Base-by-base conservation (phyloP, 1,140 invertebrate genomes). In the Scaptomyza pallida region DNA sequence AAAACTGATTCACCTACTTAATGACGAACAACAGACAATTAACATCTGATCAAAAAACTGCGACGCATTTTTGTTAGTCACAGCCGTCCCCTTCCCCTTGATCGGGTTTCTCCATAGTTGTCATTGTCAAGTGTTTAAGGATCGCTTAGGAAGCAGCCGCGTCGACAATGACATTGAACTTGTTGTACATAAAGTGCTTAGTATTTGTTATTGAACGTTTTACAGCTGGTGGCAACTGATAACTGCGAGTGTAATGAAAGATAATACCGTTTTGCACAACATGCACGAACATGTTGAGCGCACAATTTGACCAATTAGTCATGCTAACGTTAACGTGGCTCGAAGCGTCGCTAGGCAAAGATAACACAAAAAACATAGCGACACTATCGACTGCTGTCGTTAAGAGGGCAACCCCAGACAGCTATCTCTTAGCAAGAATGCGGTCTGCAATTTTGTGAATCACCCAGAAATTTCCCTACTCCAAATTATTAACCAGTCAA, bases 1-100 rank as follows among this genome's bases (percentile, higher is more conserved):
- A 37, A 72, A 65, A 54, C 67, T 85, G 79, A 83, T 69, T 85
- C 80, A 83, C 72, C 57, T 67, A 71, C 43, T 43, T 13, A 77
- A 62, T 72, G 67, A 85, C 62, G 19, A 79, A 1, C 26, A 56
- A 56, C 61, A 59, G 59, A 65, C 76, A 83, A 79, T 83, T 85
- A 83, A 75, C 72, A 75, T 65, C 64, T 62, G 59, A 75, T 72
- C 45, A 52, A 77, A 23, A 41, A 78, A 59, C 68, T 56, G 72
- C 63, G 57, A 21, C 51, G 43, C 61, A 35, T 40, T 9, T 16
- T 47, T 12, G 30, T 59, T 67, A 67, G 33, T 67, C 63, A 68
- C 35, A 9, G 6, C 23, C 23, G 23, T 26, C 23, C 51, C 51
- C 5, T 9, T 9, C 41, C 12, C 21, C 23, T 8, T 15, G 2